These are phyloP conservation scores for Lycaon pictus DNA, from an alignment of 2,113 vertebrate genomes.

Conservation along the genomic window DNA sequence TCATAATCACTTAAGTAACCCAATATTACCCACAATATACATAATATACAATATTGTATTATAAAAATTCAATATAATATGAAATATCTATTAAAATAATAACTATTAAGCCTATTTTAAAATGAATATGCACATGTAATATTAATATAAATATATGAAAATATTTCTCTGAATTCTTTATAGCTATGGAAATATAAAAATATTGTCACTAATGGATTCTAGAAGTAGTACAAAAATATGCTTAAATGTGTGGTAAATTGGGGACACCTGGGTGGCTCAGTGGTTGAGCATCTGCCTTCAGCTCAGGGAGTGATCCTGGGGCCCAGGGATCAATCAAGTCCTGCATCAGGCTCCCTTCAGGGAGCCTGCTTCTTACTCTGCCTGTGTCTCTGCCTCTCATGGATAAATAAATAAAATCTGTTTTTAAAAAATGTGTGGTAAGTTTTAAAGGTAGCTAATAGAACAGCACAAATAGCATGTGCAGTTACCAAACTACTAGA, in stretches of 20 bases:
- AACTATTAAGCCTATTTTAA: constrained; percentile 8
- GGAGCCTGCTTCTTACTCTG: too few relatives aligned
- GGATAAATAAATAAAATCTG: too few relatives aligned
- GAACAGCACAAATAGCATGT: constrained; percentile 10
- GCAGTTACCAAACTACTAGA: constrained; percentile 12
- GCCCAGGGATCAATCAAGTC: too few relatives aligned
- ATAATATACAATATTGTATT: neutral
- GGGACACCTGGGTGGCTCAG: too few relatives aligned
- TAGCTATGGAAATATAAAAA: constrained; percentile 3
- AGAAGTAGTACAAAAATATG: constrained; percentile 33
- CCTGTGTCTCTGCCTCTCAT: too few relatives aligned
- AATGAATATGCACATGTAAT: neutral
- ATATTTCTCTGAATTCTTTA: constrained; percentile 21
- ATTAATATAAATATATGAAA: constrained; percentile 32
- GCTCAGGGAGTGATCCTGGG: too few relatives aligned
- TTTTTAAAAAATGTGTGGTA: neutral
- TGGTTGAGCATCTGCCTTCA: too few relatives aligned
- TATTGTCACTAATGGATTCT: neutral
- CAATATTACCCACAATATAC: constrained; percentile 17
- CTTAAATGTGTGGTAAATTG: neutral
- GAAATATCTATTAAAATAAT: constrained; percentile 40
- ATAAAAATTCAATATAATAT: constrained; percentile 12
- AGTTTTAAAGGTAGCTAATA: constrained; percentile 51
- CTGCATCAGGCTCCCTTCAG: too few relatives aligned
- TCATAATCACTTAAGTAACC: constrained; percentile 35